Percentiles rank a stretch among this genome's conserved stretches.
These are phyloP conservation scores for Temnothorax nylanderi DNA, from an alignment of 1,140 invertebrate species.

Conservation along the genomic window DNA sequence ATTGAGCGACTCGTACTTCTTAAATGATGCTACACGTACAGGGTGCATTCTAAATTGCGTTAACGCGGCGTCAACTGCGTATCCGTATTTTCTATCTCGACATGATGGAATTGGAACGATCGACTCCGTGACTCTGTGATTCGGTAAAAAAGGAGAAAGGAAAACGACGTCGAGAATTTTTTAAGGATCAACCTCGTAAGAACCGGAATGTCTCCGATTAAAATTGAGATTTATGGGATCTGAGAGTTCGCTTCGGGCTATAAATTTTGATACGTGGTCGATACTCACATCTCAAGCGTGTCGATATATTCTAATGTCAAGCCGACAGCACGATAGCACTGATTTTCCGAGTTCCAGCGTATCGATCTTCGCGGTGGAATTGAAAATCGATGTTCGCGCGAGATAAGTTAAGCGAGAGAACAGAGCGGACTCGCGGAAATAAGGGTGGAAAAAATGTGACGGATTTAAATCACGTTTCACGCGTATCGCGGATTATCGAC, in stretches of 20 bases:
- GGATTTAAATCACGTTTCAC: constrained; percentile 23
- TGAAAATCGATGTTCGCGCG: constrained; percentile 22
- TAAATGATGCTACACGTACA: constrained; percentile 70
- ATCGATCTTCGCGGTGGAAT: constrained; percentile 9
- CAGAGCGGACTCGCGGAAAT: neutral
- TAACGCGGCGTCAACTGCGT: constrained; percentile 43
- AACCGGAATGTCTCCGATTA: neutral
- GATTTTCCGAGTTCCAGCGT: constrained; percentile 11
- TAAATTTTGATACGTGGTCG: neutral
- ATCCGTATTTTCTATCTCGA: constrained; percentile 21
- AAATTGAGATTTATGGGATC: neutral
- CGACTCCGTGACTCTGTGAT: neutral
- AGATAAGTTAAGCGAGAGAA: neutral
- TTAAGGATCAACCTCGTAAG: neutral
- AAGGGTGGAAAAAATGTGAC: constrained; percentile 20
- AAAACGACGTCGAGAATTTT: constrained; percentile 31
- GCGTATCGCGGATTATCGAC: constrained; percentile 18
- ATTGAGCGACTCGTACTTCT: constrained; percentile 77
- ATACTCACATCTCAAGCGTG: neutral
- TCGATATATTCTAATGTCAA: neutral
- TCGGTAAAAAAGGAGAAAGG: neutral
- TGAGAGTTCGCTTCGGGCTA: neutral
- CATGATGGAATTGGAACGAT: constrained; percentile 25
- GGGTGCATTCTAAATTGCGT: constrained; percentile 78
- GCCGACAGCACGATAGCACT: neutral